These are phyloP conservation scores for Cordilura impudica DNA, from an alignment of 2,888 invertebrate species.

Conservation along the genomic window DNA sequence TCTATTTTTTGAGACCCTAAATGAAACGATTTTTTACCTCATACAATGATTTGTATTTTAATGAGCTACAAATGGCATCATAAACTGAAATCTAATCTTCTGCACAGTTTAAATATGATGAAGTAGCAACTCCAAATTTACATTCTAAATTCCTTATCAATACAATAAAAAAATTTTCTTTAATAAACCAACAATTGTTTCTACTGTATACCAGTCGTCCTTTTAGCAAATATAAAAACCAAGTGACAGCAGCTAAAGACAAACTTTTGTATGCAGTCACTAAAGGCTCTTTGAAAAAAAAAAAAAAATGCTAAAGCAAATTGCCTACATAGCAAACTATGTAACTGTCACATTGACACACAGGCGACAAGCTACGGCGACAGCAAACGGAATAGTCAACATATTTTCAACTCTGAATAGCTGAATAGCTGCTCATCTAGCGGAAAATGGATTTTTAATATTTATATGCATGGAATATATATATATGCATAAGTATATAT, in stretches of 20 bases:
- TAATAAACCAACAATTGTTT: not conserved
- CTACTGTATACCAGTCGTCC: not conserved
- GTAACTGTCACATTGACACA: slow-evolving; percentile 33
- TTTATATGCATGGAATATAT: slow-evolving; percentile 64
- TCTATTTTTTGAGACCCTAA: too few species aligned
- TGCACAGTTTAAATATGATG: too few species aligned
- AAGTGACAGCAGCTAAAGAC: not conserved
- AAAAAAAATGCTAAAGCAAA: not conserved
- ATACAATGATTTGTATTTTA: too few species aligned
- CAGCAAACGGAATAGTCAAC: slow-evolving; percentile 58
- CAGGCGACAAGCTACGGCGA: slow-evolving; percentile 40
- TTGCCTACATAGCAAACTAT: slow-evolving; percentile 18
- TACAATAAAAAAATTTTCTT: too few species aligned
- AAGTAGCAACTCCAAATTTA: too few species aligned
- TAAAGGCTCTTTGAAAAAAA: not conserved
- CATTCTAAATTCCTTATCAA: too few species aligned
- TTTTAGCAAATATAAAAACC: not conserved
- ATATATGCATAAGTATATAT: not conserved
- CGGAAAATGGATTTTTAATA: slow-evolving; percentile 77
- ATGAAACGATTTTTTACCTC: too few species aligned
- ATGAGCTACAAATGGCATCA: too few species aligned
- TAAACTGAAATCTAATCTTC: too few species aligned
- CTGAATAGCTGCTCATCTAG: slow-evolving; percentile 76
- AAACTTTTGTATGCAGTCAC: not conserved
- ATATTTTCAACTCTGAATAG: slow-evolving; percentile 76